Base-by-base conservation (phyloP, 2,888 invertebrate species). In the Agrotis ipsilon region DNA sequence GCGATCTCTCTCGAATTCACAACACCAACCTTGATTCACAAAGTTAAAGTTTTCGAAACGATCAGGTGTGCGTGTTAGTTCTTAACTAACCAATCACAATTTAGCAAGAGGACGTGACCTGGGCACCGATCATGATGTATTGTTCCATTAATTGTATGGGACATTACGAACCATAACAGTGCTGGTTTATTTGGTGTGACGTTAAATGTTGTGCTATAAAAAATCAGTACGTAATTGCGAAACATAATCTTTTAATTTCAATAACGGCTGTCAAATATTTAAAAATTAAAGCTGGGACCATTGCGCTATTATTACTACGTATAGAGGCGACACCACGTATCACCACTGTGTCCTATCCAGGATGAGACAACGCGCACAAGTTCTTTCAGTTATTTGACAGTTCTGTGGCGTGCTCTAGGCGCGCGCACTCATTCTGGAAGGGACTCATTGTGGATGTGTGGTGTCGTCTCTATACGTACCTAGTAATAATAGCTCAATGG, bases 21-120 rank as follows among this genome's bases (percentile, higher is more conserved):
- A 75, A 67, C 62, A 57, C 54, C 77, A 83, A 85, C 90, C 90
- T 89, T 88, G 88, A 77, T 80, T 63, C 62, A 62, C 61, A 66
- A 79, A 80, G 81, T 71, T 67, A 68, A 73, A 76, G 82, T 88
- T 89, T 87, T 88, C 88, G 92, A 87, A 91, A 92, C 88, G 83
- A 88, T 89, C 78, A 78, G 80, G 77, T 83, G 78, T 83, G 75
- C 81, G 80, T 81, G 82, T 85, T 82, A 83, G 85, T 86, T 82
- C 83, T 86, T 86, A 89, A 86, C 84, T 81, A 85, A 80, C 90
- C 73, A 73, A 92, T 90, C 91, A 92, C 88, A 89, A 89, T 92
- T 90, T 88, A 92, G 92, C 90, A 92, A 92, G 88, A 78, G 68
- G 85, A 94, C 94, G 94, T 93, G 94, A 90, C 87, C 65, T 27